A percentile compares a stretch with the other conserved stretches of the same genome.
These are phyloP conservation scores for Agelastica alni DNA, from an alignment of 2,888 invertebrate genomes.

Conservation along the genomic window DNA sequence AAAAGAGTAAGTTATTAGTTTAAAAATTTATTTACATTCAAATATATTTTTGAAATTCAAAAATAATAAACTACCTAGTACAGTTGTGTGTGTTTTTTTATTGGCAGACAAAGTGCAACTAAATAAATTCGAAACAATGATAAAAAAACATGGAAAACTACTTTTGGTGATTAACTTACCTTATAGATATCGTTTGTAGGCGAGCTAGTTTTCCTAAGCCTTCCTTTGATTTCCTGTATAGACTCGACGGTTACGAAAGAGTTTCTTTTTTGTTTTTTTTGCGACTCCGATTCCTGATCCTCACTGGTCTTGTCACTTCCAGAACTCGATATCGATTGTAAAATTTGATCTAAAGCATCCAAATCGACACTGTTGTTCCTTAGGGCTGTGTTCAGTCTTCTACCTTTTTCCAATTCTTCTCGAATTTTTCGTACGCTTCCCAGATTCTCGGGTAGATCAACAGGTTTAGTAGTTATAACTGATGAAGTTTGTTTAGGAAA, in stretches of 20 bases:
- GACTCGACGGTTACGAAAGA: slow-evolving; percentile 66
- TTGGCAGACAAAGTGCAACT: too few relatives aligned
- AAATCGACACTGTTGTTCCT: slow-evolving; percentile 61
- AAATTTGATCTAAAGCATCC: slow-evolving; percentile 60
- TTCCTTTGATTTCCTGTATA: slow-evolving; percentile 63
- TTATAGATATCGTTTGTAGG: slow-evolving; percentile 53
- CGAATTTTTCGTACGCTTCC: slow-evolving; percentile 62
- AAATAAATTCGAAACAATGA: too few relatives aligned
- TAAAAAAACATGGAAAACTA: neutral
- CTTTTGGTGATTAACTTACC: slow-evolving; percentile 15
- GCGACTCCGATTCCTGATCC: slow-evolving; percentile 37
- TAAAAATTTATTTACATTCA: too few relatives aligned
- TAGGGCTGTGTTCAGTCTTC: slow-evolving; percentile 60
- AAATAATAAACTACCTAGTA: too few relatives aligned
- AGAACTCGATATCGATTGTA: slow-evolving; percentile 54
- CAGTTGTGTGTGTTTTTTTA: too few relatives aligned
- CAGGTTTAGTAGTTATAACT: slow-evolving; percentile 36
- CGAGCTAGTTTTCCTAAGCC: slow-evolving; percentile 61
- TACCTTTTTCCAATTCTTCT: slow-evolving; percentile 62
- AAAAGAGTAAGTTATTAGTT: too few relatives aligned
- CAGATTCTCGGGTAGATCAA: slow-evolving; percentile 56
- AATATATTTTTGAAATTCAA: too few relatives aligned
- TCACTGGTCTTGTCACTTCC: slow-evolving; percentile 41
- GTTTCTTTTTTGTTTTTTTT: slow-evolving; percentile 50
- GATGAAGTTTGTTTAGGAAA: slow-evolving; percentile 60